These are phyloP conservation scores for Syrmaticus mikado DNA, from an alignment of 2,113 vertebrate genomes.

Conservation along the genomic window DNA sequence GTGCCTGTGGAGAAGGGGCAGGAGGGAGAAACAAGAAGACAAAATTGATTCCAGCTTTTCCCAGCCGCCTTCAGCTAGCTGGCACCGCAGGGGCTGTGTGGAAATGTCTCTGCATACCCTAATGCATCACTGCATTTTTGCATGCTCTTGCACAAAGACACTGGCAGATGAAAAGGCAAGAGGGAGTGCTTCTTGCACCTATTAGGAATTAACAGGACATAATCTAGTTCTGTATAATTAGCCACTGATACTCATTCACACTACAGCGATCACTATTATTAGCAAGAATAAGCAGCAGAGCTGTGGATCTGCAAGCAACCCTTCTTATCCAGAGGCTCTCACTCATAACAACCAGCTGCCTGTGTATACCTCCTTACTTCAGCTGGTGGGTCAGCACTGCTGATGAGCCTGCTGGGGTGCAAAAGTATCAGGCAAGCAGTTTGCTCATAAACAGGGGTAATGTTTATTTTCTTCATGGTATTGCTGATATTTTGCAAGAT, in stretches of 20 bases:
- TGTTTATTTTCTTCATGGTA: neutral
- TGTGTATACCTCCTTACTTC: rapidly evolving
- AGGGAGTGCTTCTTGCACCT: neutral
- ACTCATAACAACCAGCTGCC: neutral
- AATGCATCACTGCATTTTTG: neutral
- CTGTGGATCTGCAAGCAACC: neutral
- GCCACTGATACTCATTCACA: constrained; percentile 2
- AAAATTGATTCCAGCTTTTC: neutral
- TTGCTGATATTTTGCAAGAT: neutral
- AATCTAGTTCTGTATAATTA: constrained; percentile 26
- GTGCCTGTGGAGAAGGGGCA: neutral
- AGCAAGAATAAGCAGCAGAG: neutral
- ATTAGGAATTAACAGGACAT: constrained; percentile 15
- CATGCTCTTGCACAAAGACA: neutral
- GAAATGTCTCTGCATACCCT: neutral
- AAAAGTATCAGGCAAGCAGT: neutral
- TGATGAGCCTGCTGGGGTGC: neutral
- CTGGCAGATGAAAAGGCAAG: neutral
- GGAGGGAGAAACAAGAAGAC: neutral
- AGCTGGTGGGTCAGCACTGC: neutral
- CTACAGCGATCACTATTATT: neutral
- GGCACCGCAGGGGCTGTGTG: neutral
- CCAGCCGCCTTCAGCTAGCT: neutral
- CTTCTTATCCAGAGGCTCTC: neutral
- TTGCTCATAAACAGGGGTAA: neutral